A percentile compares a stretch with the other conserved stretches of the same genome.
phyloP scores from a whole-genome alignment of 1,140 invertebrate genomes.

The Micrasema minimum region DNA sequence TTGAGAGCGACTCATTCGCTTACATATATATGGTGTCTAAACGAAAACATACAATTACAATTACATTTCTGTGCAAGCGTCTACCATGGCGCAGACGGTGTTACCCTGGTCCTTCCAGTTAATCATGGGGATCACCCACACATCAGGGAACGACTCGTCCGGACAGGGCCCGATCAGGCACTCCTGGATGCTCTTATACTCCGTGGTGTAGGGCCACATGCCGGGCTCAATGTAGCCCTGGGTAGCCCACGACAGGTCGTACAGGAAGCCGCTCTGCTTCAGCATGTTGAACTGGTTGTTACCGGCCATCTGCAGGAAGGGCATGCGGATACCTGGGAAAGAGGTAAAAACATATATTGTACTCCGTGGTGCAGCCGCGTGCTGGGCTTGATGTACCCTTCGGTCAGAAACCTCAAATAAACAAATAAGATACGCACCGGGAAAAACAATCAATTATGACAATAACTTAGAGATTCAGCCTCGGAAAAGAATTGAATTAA shows the following conservation, averaged over 20 bases:
- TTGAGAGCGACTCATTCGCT: too few species aligned
- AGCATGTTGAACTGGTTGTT: slow-evolving; percentile 68
- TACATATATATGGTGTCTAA: too few species aligned
- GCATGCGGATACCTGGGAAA: slow-evolving; percentile 69
- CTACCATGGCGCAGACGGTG: slow-evolving; percentile 72
- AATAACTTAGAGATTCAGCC: too few species aligned
- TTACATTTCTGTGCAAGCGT: slow-evolving; percentile 69
- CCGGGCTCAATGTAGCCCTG: slow-evolving; percentile 66
- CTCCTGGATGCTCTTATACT: slow-evolving; percentile 72
- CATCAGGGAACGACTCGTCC: slow-evolving; percentile 68
- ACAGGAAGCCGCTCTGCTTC: slow-evolving; percentile 64
- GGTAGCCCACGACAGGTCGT: slow-evolving; percentile 75
- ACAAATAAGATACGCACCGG: too few species aligned
- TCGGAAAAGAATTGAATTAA: too few species aligned
- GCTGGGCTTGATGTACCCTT: too few species aligned
- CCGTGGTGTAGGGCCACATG: slow-evolving; percentile 79
- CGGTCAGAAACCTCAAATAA: too few species aligned
- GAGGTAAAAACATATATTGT: too few species aligned
- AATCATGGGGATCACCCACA: slow-evolving; percentile 75
- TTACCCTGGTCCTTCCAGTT: slow-evolving; percentile 67
- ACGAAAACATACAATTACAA: too few species aligned
- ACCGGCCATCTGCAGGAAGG: slow-evolving; percentile 75
- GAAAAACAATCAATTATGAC: too few species aligned
- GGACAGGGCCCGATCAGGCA: slow-evolving; percentile 75
- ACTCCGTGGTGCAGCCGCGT: too few species aligned